Evolutionary conservation across 2,888 invertebrate genomes (phyloP).

Genomic region (Atethmia centrago): DNA sequence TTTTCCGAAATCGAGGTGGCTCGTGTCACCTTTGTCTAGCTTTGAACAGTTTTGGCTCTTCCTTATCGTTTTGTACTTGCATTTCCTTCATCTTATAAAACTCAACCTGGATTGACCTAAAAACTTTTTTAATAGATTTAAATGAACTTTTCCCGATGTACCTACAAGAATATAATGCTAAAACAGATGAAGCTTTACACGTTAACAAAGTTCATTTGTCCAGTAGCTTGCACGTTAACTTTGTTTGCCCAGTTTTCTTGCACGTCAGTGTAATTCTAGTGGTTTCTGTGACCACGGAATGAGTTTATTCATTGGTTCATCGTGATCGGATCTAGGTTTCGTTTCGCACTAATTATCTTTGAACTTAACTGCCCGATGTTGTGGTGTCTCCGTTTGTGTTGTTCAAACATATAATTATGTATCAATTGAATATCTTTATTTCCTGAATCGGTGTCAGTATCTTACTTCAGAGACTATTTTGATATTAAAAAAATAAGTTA

Average conservation of each 20-base stretch:
- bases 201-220: slow-evolving; percentile 20
- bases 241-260: slow-evolving; percentile 42
- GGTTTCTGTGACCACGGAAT: slow-evolving; percentile 46
- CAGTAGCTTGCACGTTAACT: slow-evolving; percentile 30
- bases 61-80: neutral
- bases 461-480: neutral
- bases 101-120: too few species aligned
- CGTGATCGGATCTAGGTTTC: slow-evolving; percentile 34
- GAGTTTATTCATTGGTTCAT: slow-evolving; percentile 48
- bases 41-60: neutral
- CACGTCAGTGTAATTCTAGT: slow-evolving; percentile 51
- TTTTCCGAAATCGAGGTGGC: neutral
- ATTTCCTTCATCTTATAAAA: neutral
- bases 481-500: neutral
- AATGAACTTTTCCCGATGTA: neutral
- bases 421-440: neutral
- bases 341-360: slow-evolving; percentile 7
- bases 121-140: neutral
- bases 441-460: neutral
- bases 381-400: neutral
- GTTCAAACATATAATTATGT: neutral
- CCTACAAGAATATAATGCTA: neutral
- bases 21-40: neutral
- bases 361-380: slow-evolving; percentile 5
- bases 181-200: slow-evolving; percentile 20